phyloP scores from a whole-genome alignment of 2,797 vertebrate species.

The Sebastes alutus region DNA sequence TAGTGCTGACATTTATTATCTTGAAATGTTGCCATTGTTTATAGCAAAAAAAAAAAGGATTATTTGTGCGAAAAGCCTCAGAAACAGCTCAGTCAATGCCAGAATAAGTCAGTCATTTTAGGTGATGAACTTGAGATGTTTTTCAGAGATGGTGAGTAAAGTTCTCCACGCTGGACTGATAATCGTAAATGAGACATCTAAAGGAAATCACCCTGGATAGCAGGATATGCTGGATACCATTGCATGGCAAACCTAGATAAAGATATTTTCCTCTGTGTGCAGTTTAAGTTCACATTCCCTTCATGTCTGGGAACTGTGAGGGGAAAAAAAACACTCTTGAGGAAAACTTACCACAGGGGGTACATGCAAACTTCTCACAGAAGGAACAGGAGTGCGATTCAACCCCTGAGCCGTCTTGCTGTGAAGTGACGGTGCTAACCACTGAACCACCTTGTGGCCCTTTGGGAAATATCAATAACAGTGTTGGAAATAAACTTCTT shows the following conservation, averaged over 20 bases:
- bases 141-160: background rate
- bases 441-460: background rate
- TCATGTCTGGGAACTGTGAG: background rate
- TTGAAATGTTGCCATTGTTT: background rate
- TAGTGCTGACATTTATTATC: slow-evolving; percentile 29
- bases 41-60: background rate
- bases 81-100: background rate
- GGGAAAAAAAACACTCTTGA: background rate
- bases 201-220: background rate
- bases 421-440: background rate
- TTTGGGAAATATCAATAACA: background rate
- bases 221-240: background rate
- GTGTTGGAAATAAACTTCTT: too few relatives aligned
- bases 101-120: slow-evolving; percentile 6
- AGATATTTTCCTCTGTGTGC: background rate
- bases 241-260: background rate
- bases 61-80: slow-evolving; percentile 10
- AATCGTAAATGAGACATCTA: background rate
- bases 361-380: background rate
- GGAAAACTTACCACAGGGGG: background rate
- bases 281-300: background rate
- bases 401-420: background rate
- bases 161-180: background rate
- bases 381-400: background rate
- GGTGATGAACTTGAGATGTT: background rate